A percentile compares a stretch with the other conserved stretches of the same genome.
Evolutionary conservation across 2,888 invertebrate genomes (phyloP).

Genomic region (Calephelis perditalis): DNA sequence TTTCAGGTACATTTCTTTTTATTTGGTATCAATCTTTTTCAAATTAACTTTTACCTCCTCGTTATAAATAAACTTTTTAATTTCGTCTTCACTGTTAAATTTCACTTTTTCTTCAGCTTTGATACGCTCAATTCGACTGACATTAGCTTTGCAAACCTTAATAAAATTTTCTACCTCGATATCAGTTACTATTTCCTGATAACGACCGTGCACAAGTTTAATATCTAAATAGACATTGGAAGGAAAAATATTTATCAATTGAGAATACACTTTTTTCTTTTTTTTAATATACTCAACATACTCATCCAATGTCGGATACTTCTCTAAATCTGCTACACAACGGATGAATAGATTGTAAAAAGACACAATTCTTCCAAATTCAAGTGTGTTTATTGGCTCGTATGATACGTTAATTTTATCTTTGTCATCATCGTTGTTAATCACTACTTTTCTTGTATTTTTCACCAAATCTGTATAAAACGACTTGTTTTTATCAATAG

Average conservation of each 20-base stretch:
- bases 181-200: constrained; percentile 23
- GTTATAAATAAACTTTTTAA: constrained; percentile 29
- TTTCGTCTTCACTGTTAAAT: constrained; percentile 30
- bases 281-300: constrained; percentile 28
- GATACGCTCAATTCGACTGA: constrained; percentile 30
- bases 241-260: constrained; percentile 31
- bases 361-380: constrained; percentile 32
- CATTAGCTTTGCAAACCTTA: constrained; percentile 23
- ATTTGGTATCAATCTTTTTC: not conserved
- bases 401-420: constrained; percentile 28
- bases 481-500: constrained; percentile 33
- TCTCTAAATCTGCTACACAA: constrained; percentile 25
- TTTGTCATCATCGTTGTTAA: constrained; percentile 28
- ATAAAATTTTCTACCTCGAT: constrained; percentile 30
- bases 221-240: constrained; percentile 17
- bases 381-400: constrained; percentile 30
- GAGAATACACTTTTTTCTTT: constrained; percentile 26
- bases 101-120: constrained; percentile 32
- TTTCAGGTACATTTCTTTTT: too few relatives aligned
- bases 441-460: constrained; percentile 30
- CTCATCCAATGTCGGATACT: constrained; percentile 28
- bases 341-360: constrained; percentile 28
- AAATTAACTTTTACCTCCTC: constrained; percentile 19
- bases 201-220: constrained; percentile 20
- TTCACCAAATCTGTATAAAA: constrained; percentile 36